Evolutionary conservation across 2,113 vertebrate genomes (phyloP).

Genomic region (Nycticebus coucang): DNA sequence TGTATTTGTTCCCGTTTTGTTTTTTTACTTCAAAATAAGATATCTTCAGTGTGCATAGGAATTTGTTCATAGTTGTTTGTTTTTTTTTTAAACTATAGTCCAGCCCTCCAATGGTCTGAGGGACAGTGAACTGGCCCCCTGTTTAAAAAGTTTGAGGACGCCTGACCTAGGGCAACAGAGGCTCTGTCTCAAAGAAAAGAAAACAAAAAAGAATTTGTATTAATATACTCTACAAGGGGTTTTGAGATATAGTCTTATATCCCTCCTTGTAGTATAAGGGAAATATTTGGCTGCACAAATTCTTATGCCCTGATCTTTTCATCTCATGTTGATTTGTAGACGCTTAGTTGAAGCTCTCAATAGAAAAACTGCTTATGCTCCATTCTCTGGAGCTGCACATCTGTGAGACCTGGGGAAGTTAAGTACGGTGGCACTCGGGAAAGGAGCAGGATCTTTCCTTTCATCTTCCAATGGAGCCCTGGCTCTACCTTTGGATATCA

Average conservation of each 20-base stretch:
- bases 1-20: no score
- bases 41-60: no score
- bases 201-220: neutral
- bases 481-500: neutral
- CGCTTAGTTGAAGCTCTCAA: neutral
- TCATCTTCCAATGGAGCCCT: neutral
- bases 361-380: neutral
- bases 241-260: neutral
- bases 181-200: no score
- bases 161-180: no score
- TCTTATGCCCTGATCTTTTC: neutral
- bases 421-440: neutral
- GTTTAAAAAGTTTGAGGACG: no score
- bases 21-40: no score
- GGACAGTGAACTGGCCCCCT: no score
- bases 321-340: neutral
- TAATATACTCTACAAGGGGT: neutral
- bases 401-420: neutral
- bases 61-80: no score
- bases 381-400: neutral
- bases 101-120: no score
- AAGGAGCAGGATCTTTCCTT: neutral
- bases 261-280: neutral
- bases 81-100: no score
- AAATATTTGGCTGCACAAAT: neutral